Percentiles rank a stretch among this genome's conserved stretches.
phyloP scores from a whole-genome alignment of 53 echinoderm and acorn worm species.

The Paelopatides confundens region DNA sequence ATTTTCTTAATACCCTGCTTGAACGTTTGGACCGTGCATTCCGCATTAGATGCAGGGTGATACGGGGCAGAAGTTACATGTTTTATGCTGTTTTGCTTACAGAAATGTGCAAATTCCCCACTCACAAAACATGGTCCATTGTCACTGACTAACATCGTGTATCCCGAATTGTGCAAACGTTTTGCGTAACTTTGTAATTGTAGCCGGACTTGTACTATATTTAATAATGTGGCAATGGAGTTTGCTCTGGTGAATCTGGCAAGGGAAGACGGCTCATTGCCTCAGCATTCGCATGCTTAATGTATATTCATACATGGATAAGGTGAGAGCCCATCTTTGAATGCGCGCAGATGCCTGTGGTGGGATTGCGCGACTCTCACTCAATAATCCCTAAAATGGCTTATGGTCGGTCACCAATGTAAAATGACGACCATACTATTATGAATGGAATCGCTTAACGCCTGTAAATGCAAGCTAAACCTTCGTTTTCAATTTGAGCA shows the following conservation, averaged over 20 bases:
- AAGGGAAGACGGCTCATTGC: slow-evolving; percentile 70
- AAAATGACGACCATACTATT: slow-evolving; percentile 40
- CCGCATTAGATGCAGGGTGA: slow-evolving; percentile 41
- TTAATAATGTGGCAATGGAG: no score
- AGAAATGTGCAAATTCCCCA: no score
- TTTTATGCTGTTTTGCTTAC: slow-evolving; percentile 8
- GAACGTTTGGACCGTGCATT: slow-evolving; percentile 16
- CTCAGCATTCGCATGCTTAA: slow-evolving; percentile 59
- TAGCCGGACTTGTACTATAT: not conserved
- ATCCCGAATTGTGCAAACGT: slow-evolving; percentile 32
- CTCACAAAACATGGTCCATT: slow-evolving; percentile 46
- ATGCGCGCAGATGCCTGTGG: slow-evolving; percentile 55
- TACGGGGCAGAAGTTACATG: no score
- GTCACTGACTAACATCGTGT: slow-evolving; percentile 1
- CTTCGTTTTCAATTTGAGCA: slow-evolving; percentile 54
- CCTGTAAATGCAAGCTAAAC: slow-evolving; percentile 51
- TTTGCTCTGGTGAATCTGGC: no score
- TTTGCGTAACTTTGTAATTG: slow-evolving; percentile 22
- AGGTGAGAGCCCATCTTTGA: slow-evolving; percentile 24
- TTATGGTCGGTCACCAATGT: slow-evolving; percentile 62
- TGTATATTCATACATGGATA: slow-evolving; percentile 16
- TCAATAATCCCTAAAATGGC: slow-evolving; percentile 61
- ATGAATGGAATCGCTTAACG: slow-evolving; percentile 59
- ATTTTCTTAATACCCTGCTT: slow-evolving; percentile 25
- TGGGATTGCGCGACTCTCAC: slow-evolving; percentile 49